A percentile compares a stretch with the other conserved stretches of the same genome.
Conservation (phyloP, 1,140 invertebrate genomes). For the Goniozus legneri region DNA sequence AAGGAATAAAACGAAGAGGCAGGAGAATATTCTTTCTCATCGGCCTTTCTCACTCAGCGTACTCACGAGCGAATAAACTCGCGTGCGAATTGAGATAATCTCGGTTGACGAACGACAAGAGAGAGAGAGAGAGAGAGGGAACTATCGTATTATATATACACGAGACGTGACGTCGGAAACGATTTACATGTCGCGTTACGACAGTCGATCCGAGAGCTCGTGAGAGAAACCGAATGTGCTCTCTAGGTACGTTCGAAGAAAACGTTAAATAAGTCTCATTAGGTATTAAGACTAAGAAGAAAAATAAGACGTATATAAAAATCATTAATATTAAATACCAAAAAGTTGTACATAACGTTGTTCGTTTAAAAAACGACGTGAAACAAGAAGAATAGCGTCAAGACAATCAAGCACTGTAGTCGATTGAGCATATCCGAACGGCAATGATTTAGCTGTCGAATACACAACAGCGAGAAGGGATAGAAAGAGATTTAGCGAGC, state of each 20-base stretch:
- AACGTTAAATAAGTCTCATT: too few relatives aligned
- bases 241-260: too few relatives aligned
- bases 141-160: too few relatives aligned
- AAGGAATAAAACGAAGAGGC: too few relatives aligned
- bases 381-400: slow-evolving; percentile 42
- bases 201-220: too few relatives aligned
- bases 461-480: neutral
- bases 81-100: too few relatives aligned
- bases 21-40: too few relatives aligned
- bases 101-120: slow-evolving; percentile 3
- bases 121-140: slow-evolving; percentile 6
- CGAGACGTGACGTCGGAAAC: too few relatives aligned
- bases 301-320: slow-evolving; percentile 8
- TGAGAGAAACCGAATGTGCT: too few relatives aligned
- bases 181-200: too few relatives aligned
- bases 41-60: too few relatives aligned
- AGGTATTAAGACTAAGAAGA: neutral
- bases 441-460: neutral
- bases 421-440: slow-evolving; percentile 16
- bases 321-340: slow-evolving; percentile 1
- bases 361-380: slow-evolving; percentile 2
- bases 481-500: neutral
- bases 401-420: slow-evolving; percentile 46
- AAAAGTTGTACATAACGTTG: neutral
- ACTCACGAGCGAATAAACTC: too few relatives aligned